Conservation (phyloP, 2,113 vertebrate species). For the Rhodinocichla rosea region DNA sequence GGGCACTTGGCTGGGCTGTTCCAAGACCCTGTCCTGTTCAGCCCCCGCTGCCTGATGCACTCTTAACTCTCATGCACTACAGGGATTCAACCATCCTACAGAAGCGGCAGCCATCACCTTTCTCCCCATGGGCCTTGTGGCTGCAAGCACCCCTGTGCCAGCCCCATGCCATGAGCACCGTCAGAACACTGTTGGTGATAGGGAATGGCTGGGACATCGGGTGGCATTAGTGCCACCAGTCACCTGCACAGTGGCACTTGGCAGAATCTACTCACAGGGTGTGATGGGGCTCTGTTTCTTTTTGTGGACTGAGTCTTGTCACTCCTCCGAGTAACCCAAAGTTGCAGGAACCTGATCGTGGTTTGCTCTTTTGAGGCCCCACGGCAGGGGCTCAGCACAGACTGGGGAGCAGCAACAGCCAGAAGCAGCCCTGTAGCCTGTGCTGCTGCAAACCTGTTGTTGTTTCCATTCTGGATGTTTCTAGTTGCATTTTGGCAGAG, state of each 20-base stretch:
- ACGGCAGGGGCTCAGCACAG: not conserved
- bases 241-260: fast-evolving
- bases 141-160: not conserved
- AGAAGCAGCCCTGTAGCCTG: fast-evolving
- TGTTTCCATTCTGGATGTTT: not conserved
- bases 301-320: not conserved
- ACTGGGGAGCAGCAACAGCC: fast-evolving
- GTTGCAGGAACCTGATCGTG: not conserved
- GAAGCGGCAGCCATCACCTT: not conserved
- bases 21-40: too few species aligned
- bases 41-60: fast-evolving
- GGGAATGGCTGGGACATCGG: fast-evolving
- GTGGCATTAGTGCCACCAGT: fast-evolving
- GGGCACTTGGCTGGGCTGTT: fast-evolving
- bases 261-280: not conserved
- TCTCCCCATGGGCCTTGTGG: fast-evolving
- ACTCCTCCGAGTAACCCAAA: not conserved
- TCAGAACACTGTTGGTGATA: fast-evolving
- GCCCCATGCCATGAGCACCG: fast-evolving
- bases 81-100: fast-evolving
- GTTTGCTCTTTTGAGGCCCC: too few species aligned
- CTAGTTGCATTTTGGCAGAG: not conserved
- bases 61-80: fast-evolving
- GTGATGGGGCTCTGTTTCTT: fast-evolving
- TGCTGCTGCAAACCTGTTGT: not conserved